phyloP scores from a whole-genome alignment of 2,113 vertebrate genomes.

The Pagrus major region DNA sequence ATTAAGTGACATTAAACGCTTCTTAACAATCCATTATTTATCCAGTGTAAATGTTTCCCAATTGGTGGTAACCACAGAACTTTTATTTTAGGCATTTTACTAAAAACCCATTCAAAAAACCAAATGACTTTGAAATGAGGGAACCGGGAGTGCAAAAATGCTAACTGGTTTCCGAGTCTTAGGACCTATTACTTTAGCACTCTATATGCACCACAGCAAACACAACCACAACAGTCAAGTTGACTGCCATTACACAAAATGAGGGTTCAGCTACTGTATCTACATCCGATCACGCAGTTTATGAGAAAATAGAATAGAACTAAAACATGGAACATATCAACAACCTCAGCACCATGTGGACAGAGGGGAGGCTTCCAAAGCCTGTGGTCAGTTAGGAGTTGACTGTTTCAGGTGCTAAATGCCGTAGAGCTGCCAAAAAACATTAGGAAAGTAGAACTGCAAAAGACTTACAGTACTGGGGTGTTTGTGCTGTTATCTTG shows the following conservation, averaged over 20 bases:
- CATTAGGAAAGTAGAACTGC: constrained; percentile 39
- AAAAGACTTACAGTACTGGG: constrained; percentile 49
- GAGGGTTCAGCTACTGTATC: not conserved
- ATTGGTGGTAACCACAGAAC: too few species aligned
- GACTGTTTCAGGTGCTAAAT: constrained; percentile 36
- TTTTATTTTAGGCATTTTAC: too few species aligned
- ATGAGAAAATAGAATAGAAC: not conserved
- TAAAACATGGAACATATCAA: not conserved
- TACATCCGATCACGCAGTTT: not conserved
- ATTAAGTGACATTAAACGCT: not conserved
- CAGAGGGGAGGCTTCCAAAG: constrained; percentile 5
- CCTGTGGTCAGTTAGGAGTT: constrained; percentile 18
- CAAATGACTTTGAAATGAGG: too few species aligned
- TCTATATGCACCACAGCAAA: not conserved
- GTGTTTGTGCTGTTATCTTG: constrained; percentile 70
- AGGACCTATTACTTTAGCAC: too few species aligned
- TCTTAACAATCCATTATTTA: not conserved
- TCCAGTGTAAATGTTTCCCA: not conserved
- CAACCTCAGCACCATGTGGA: not conserved
- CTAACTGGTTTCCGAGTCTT: too few species aligned
- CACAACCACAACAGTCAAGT: not conserved
- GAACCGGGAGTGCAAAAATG: too few species aligned
- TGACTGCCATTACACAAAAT: not conserved
- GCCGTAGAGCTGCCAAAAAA: constrained; percentile 36
- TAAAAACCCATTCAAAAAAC: too few species aligned